Evolutionary conservation across 2,888 invertebrate genomes (phyloP), one percentile per base, ranked within the genome.

Genomic region (Cheilosia vulpina): DNA sequence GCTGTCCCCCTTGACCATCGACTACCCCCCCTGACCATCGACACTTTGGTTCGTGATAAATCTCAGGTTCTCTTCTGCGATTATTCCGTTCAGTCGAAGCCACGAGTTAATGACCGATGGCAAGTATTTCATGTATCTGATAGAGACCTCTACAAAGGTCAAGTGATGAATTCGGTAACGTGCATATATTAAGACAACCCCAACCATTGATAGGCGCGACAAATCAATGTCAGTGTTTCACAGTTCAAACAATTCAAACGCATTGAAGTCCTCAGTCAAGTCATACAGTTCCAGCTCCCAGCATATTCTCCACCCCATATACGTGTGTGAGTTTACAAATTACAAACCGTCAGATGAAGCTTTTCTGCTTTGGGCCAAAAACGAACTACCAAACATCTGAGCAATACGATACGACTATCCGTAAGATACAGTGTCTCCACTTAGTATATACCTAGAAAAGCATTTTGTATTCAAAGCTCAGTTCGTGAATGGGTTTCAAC

Each of bases 401-500:
- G 38, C 21, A 52, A n/a, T 31, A 31, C 7, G 27, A 11, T 31
- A 38, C 58, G 11, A 50, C 47, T 38, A 63, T 58, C 69, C 69
- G 52, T 73, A 47, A 66, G 78, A 79, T 73, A 84, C 75, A 69
- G 27, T 79, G 65, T 68, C 73, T 58, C 79, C 58, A 69, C 79
- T 73, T 66, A 81, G 85, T 85, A 81, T 90, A 91, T 92, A 92
- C 92, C 90, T 92, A 92, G 91, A 89, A 85, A 89, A 89, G 89
- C 89, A 89, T 88, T 89, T 84, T 87, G 88, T 87, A 87, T 87
- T 87, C 85, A 89, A 90, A 91, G 91, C 89, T 92, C 91, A 92
- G 92, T 92, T 90, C 89, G 90, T 90, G 90, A 90, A 91, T 90
- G 90, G 90, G 89, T 90, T 90, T 92, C 90, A 91, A 91, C 90